Evolutionary conservation across 2,888 invertebrate genomes (phyloP).

Genomic region (Drosophila heteroneura): DNA sequence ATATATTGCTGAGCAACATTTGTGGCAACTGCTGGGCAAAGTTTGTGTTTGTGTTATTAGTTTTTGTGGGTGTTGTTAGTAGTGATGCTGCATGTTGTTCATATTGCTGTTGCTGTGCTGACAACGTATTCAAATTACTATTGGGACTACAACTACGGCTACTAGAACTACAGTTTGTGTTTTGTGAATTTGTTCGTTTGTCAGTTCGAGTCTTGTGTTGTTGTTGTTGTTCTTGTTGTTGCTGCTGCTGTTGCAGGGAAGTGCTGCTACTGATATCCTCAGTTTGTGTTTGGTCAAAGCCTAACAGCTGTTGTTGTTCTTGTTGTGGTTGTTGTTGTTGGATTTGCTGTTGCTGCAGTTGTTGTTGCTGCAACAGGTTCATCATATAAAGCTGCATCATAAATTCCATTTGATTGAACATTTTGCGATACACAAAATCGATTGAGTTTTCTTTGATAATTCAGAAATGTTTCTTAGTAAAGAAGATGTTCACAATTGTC

Average conservation of each 20-base stretch:
- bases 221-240: slow-evolving; percentile 32
- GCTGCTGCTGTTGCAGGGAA: slow-evolving; percentile 37
- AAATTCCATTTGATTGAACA: slow-evolving; percentile 84
- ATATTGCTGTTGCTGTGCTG: slow-evolving; percentile 37
- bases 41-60: slow-evolving; percentile 34
- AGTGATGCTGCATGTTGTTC: slow-evolving; percentile 49
- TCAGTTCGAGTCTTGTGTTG: slow-evolving; percentile 71
- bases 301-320: slow-evolving; percentile 40
- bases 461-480: slow-evolving; percentile 33
- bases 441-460: slow-evolving; percentile 17
- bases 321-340: slow-evolving; percentile 24
- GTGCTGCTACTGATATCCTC: slow-evolving; percentile 78
- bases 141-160: slow-evolving; percentile 85
- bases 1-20: slow-evolving; percentile 59
- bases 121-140: slow-evolving; percentile 82
- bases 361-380: slow-evolving; percentile 84
- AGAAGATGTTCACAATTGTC: slow-evolving; percentile 41
- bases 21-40: slow-evolving; percentile 64
- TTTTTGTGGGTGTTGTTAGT: slow-evolving; percentile 57
- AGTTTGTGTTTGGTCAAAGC: slow-evolving; percentile 59
- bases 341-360: slow-evolving; percentile 58
- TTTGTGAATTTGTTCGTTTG: slow-evolving; percentile 81
- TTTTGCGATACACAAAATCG: slow-evolving; percentile 53
- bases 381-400: slow-evolving; percentile 85
- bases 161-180: slow-evolving; percentile 83